Evolutionary conservation across 2,113 vertebrate species (phyloP).

Genomic region (Lepisosteus oculatus): DNA sequence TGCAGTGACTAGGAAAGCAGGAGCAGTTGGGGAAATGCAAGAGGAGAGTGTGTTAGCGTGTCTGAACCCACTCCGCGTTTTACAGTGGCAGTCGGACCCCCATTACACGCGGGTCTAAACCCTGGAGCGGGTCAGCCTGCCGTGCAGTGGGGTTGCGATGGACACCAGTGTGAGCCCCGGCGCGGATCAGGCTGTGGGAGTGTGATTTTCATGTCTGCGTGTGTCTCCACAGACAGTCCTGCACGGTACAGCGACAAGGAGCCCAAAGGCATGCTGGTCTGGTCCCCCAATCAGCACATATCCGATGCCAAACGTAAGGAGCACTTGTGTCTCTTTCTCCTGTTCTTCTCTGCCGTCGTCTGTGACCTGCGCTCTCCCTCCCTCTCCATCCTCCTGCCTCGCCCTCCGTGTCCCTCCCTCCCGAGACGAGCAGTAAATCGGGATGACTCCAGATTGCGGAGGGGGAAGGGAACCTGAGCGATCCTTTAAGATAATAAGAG

Average conservation of each 20-base stretch:
- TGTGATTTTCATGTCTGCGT: conserved; percentile 6
- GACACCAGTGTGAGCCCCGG: no score
- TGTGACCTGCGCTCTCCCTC: background rate
- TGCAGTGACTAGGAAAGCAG: conserved; percentile 4
- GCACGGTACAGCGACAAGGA: conserved; percentile 75
- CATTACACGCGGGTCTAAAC: no score
- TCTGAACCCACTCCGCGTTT: no score
- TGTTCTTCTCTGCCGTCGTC: background rate
- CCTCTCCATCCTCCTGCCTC: background rate
- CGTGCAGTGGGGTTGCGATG: no score
- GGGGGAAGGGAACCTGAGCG: no score
- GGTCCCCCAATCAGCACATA: conserved; percentile 82
- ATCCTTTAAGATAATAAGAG: no score
- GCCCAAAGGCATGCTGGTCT: conserved; percentile 87
- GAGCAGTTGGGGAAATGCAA: no score
- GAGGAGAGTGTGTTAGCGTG: background rate
- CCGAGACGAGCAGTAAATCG: no score
- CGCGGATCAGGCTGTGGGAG: conserved; percentile 10
- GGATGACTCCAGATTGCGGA: no score
- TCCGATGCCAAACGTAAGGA: conserved; percentile 85
- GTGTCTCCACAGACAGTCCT: conserved; percentile 61
- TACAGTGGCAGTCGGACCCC: no score
- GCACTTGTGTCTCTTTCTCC: background rate
- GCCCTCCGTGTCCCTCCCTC: background rate
- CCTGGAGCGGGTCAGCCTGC: no score